Evolutionary conservation across 2,113 vertebrate species (phyloP).

Genomic region (Pangasianodon hypophthalmus): DNA sequence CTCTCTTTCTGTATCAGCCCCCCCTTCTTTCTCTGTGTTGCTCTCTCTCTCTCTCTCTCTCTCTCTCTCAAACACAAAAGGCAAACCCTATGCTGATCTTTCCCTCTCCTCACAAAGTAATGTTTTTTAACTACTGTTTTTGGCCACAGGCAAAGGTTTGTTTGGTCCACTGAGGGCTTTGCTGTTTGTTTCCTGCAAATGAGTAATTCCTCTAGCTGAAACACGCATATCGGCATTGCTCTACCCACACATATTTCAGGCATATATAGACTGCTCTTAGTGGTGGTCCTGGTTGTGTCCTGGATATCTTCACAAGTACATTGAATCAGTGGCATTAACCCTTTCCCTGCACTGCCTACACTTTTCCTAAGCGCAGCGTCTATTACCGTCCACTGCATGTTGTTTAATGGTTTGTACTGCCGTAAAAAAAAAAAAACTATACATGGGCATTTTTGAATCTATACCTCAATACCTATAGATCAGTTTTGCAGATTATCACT

Average conservation of each 20-base stretch:
- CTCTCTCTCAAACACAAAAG: background rate
- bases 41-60: background rate
- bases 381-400: background rate
- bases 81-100: background rate
- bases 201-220: conserved; percentile 45
- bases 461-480: background rate
- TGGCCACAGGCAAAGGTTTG: conserved; percentile 26
- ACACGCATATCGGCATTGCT: background rate
- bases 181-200: conserved; percentile 39
- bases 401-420: background rate
- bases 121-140: conserved; percentile 16
- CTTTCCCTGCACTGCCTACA: background rate
- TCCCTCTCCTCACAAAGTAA: conserved; percentile 11
- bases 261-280: background rate
- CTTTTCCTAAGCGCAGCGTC: background rate
- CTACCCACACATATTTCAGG: conserved; percentile 19
- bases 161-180: conserved; percentile 23
- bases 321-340: background rate
- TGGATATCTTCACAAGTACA: conserved; percentile 4
- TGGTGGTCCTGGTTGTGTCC: background rate
- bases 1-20: background rate
- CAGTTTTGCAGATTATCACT: background rate
- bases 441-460: background rate
- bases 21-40: background rate
- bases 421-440: background rate